Base-by-base conservation (phyloP, 2,113 vertebrate species). In the Hyaena hyaena region DNA sequence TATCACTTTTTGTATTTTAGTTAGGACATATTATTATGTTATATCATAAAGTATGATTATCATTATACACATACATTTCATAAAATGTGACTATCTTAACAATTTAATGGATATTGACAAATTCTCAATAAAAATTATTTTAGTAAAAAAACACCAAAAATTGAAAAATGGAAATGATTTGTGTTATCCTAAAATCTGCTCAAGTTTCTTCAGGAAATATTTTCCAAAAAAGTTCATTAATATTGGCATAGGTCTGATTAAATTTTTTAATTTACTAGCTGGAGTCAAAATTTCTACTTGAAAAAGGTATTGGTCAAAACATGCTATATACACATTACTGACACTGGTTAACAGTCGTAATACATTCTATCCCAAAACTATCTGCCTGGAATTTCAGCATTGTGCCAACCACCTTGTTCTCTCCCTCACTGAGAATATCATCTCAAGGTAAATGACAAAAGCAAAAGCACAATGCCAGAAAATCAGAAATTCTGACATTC, bases 11-110 rank as follows among this genome's bases (percentile, higher is more conserved):
- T 26, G 39, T 39, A 61, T 73, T 90, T 91, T 50, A 82, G 45
- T 82, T n/a, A 74, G 33, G 1, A 55, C 33, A 61, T n/a, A 74
- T 0, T 55, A 55, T 55, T 61, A 24, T 61, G 58, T 61, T 21
- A n/a, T 69, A 43, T 33, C 39, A 93, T 69, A 87, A 74, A 93
- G 95, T 69, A 28, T 21, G 66, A 35, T 48, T 28, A 90, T 53
- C 90, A 61, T 23, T 23, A 61, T 24, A 61, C 21, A 61, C 0
- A 61, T 61, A 61, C 58, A n/a, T 69, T n/a, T 33, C 48, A 93
- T 76, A 87, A 74, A 93, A 97, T 63, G 43, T 21, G 66, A 35
- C 66, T n/a, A 83, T 53, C 90, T 93, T 76, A 87, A 93, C 4
- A 81, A 66, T 53, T 73, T 74, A 43, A 87, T 50, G 43, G 17